Evolutionary conservation across 2,113 vertebrate genomes (phyloP), one percentile per base, ranked within the genome.

Genomic region (Dinomys branickii): DNA sequence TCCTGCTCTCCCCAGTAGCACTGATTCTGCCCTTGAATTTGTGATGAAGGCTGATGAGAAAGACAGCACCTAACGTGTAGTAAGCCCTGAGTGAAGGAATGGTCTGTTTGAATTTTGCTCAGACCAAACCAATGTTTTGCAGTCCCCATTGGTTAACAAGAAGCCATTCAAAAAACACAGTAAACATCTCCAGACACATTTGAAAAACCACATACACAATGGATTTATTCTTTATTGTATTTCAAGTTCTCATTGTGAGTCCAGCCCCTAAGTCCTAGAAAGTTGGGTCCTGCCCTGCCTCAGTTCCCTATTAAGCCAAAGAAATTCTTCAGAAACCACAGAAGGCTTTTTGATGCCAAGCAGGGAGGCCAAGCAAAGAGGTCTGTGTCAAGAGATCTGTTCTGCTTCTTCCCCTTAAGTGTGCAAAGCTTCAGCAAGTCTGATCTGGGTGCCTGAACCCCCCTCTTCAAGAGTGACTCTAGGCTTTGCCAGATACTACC

Each of bases 241-340:
- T n/a, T 88, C 28, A 38, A 5, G 14, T 93, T 94, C 3, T 91
- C 38, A 69, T 28, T 73, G 11, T 41, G 44, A 82, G 67, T 71
- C n/a, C n/a, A 59, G 14, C 24, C 50, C 50, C 30, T 71, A 80
- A 50, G 19, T 73, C 35, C 19, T 86, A 30, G 73, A 63, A 59
- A n/a, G 13, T 30, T 77, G n/a, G 10, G 16, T 59, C 16, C 47
- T 63, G 8, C 14, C 7, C 10, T 1, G 3, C 4, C 88, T n/a
- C 24, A 22, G 30, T 52, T n/a, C 33, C 22, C 38, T 61, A 41
- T 71, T 19, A 71, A 67, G 1, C 10, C 58, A 69, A n/a, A 92
- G 69, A 90, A 54, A 85, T 4, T 85, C 78, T 89, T 95, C 28
- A 69, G 54, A 91, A 90, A 82, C 44, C 44, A 58, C 30, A 35